Conservation (phyloP, 1,140 invertebrate genomes). For the Drosophila kohkoa region DNA sequence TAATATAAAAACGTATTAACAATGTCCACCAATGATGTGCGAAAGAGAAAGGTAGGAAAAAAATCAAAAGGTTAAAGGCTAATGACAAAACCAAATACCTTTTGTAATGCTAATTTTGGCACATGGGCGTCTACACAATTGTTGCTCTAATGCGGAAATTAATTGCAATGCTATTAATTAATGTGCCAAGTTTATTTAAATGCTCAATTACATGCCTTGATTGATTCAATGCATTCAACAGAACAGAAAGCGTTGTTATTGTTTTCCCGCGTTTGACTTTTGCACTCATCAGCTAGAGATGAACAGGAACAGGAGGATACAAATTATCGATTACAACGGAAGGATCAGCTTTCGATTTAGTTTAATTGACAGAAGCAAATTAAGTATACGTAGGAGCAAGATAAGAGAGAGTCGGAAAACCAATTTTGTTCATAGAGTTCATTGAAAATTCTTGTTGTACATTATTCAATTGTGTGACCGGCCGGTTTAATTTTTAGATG, state of each 20-base stretch:
- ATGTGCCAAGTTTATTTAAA: conserved; percentile 53
- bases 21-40: conserved; percentile 67
- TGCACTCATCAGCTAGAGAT: conserved; percentile 12
- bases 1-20: conserved; percentile 38
- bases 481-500: conserved; percentile 16
- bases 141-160: conserved; percentile 54
- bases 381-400: too few species aligned
- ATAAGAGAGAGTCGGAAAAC: too few species aligned
- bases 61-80: conserved; percentile 43
- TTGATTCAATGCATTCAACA: not conserved
- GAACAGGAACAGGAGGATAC: not conserved
- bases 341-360: too few species aligned
- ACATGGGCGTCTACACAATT: conserved; percentile 8
- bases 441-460: too few species aligned
- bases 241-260: conserved; percentile 3
- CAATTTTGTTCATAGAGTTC: too few species aligned
- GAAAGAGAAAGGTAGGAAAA: conserved; percentile 74
- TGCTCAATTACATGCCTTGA: conserved; percentile 7
- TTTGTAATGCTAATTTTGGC: conserved; percentile 29
- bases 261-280: not conserved
- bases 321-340: not conserved
- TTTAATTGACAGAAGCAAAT: too few species aligned
- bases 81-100: conserved; percentile 7
- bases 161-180: conserved; percentile 23
- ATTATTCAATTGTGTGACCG: conserved; percentile 2